phyloP scores from a whole-genome alignment of 2,888 invertebrate species.

The Ligdia adustata region DNA sequence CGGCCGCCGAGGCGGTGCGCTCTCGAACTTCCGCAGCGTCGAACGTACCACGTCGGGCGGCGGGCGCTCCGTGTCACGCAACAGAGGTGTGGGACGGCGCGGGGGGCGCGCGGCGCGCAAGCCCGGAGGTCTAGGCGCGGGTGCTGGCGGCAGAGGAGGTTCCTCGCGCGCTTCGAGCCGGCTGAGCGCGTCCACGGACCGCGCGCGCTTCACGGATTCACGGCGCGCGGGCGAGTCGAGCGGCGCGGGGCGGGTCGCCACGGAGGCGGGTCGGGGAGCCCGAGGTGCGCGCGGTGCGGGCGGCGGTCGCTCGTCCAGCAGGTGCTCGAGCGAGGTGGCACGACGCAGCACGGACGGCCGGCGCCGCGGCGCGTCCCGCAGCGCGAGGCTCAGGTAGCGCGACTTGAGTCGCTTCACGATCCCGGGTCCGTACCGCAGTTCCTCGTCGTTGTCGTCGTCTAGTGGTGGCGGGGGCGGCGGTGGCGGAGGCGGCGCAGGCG shows the following conservation, averaged over 20 bases:
- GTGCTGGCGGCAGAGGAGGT: constrained; percentile 67
- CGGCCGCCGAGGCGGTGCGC: constrained; percentile 82
- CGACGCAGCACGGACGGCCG: constrained; percentile 90
- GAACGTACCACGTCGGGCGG: constrained; percentile 95
- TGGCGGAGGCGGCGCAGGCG: constrained; percentile 52
- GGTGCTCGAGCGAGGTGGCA: constrained; percentile 93
- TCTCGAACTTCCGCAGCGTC: constrained; percentile 93
- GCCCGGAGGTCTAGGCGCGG: constrained; percentile 58
- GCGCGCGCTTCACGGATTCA: constrained; percentile 90
- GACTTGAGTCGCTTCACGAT: constrained; percentile 95
- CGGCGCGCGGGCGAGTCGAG: constrained; percentile 60
- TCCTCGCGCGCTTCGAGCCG: constrained; percentile 85
- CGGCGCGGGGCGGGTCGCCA: constrained; percentile 55
- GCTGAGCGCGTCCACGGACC: constrained; percentile 93
- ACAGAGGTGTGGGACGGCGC: constrained; percentile 75
- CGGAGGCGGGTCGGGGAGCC: constrained; percentile 33
- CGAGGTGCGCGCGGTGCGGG: constrained; percentile 48
- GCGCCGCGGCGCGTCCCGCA: constrained; percentile 88
- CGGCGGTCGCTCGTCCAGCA: constrained; percentile 87
- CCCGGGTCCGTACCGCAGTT: constrained; percentile 95
- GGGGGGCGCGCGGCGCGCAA: constrained; percentile 79
- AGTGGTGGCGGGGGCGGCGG: constrained; percentile 56
- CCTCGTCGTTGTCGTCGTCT: constrained; percentile 84
- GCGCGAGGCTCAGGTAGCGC: constrained; percentile 92
- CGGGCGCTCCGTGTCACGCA: constrained; percentile 85